Evolutionary conservation across 2,113 vertebrate species (phyloP).

Genomic region (Spilogale gracilis): DNA sequence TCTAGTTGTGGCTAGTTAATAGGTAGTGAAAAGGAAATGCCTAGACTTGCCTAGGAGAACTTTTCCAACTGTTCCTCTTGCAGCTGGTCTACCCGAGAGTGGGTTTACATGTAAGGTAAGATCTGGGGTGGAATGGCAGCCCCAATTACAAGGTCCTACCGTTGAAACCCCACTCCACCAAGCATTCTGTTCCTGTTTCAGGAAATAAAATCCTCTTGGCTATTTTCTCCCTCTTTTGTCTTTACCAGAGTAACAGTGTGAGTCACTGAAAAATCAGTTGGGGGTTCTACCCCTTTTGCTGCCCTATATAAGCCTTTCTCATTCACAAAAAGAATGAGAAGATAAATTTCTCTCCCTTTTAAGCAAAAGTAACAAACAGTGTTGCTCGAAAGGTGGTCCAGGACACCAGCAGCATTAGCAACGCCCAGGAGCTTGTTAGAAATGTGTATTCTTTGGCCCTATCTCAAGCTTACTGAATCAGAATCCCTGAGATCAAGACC

Average conservation of each 20-base stretch:
- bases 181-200: slow-evolving; percentile 74
- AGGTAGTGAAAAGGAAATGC: slow-evolving; percentile 85
- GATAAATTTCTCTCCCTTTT: not conserved
- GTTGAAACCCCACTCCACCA: slow-evolving; percentile 74
- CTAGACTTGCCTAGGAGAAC: slow-evolving; percentile 84
- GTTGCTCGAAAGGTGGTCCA: not conserved
- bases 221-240: slow-evolving; percentile 70
- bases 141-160: slow-evolving; percentile 70
- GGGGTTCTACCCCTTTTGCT: not conserved
- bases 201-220: slow-evolving; percentile 82
- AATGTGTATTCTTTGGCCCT: not conserved
- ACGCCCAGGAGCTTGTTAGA: not conserved
- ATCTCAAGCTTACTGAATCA: not conserved
- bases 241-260: slow-evolving; percentile 53
- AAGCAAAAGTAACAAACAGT: not conserved
- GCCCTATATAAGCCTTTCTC: not conserved
- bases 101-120: slow-evolving; percentile 80
- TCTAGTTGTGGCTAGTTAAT: slow-evolving; percentile 86
- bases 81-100: slow-evolving; percentile 82
- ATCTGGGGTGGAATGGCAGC: slow-evolving; percentile 72
- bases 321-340: not conserved
- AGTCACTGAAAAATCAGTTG: slow-evolving; percentile 33
- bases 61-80: slow-evolving; percentile 82
- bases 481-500: not conserved
- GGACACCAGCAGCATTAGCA: not conserved